phyloP scores from a whole-genome alignment of 2,797 vertebrate species.

The Cossypha dichroa region DNA sequence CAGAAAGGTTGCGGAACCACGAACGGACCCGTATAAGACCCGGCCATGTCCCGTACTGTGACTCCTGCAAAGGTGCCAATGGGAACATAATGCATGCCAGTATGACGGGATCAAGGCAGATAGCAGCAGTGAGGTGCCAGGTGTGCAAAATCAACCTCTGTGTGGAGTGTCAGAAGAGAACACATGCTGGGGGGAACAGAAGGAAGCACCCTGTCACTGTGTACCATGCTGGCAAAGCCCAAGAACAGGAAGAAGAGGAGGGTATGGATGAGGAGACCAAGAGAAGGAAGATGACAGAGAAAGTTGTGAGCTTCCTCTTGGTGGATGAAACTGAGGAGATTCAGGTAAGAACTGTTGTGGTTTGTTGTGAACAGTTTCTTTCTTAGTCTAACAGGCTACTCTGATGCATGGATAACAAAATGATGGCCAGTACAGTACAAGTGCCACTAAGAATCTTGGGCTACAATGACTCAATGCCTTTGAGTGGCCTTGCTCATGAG shows the following conservation, averaged over 20 bases:
- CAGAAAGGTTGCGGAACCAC: constrained; percentile 90
- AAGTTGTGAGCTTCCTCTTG: constrained; percentile 91
- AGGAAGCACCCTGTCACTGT: constrained; percentile 88
- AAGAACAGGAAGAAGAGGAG: constrained; percentile 72
- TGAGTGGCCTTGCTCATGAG: neutral
- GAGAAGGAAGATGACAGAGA: constrained; percentile 87
- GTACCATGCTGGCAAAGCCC: constrained; percentile 83
- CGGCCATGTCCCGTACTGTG: constrained; percentile 91
- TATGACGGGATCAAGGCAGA: constrained; percentile 76
- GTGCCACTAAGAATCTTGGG: neutral
- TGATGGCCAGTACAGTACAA: neutral
- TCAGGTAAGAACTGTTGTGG: constrained; percentile 81
- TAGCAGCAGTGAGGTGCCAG: constrained; percentile 92
- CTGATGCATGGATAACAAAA: neutral
- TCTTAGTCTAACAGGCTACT: neutral
- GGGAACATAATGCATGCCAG: constrained; percentile 73
- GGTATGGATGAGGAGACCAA: constrained; percentile 82
- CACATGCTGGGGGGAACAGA: constrained; percentile 90
- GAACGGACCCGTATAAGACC: constrained; percentile 89
- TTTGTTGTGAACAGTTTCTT: neutral
- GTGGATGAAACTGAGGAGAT: constrained; percentile 97
- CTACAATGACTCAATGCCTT: neutral
- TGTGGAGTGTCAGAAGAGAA: constrained; percentile 94
- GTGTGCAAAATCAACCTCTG: constrained; percentile 95
- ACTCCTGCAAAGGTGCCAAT: constrained; percentile 89